These are phyloP conservation scores for Gnatocerus cornutus DNA, from an alignment of 2,888 invertebrate species.

Conservation along the genomic window DNA sequence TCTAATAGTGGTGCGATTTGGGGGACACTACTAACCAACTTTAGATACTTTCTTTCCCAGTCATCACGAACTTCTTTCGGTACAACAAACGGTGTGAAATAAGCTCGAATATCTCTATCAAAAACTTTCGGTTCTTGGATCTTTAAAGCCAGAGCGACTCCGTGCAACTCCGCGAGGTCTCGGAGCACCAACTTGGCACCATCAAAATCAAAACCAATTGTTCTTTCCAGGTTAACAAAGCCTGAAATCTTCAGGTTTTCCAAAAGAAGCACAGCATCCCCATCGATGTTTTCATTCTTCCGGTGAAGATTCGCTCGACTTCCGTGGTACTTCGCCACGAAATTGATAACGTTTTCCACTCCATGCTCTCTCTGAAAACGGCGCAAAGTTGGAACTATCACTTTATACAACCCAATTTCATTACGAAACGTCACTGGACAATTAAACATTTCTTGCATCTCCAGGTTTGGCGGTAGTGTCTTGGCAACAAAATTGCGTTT, in stretches of 20 bases:
- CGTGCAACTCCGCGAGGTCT: conserved; percentile 1
- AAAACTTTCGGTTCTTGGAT: conserved; percentile 18
- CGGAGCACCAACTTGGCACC: not conserved
- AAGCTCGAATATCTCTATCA: not conserved
- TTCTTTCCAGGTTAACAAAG: conserved; percentile 60
- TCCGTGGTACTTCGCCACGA: conserved; percentile 50
- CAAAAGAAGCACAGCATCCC: conserved; percentile 72
- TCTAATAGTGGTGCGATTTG: conserved; percentile 2
- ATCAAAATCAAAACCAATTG: conserved; percentile 28
- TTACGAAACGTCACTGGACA: conserved; percentile 46
- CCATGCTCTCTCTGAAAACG: conserved; percentile 42
- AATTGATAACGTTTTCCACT: conserved; percentile 42
- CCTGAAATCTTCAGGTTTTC: conserved; percentile 72
- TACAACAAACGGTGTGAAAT: not conserved
- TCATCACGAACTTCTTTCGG: conserved; percentile 6
- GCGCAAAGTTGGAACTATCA: conserved; percentile 39
- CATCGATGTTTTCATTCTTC: conserved; percentile 67
- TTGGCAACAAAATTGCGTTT: conserved; percentile 48
- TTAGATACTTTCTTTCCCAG: conserved; percentile 1
- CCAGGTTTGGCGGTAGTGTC: conserved; percentile 46
- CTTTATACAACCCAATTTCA: conserved; percentile 49
- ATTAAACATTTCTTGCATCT: conserved; percentile 43
- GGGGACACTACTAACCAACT: not conserved
- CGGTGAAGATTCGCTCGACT: conserved; percentile 57
- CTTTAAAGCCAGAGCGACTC: not conserved